Conservation (phyloP, 2,888 invertebrate genomes). For the Cenopis cana region DNA sequence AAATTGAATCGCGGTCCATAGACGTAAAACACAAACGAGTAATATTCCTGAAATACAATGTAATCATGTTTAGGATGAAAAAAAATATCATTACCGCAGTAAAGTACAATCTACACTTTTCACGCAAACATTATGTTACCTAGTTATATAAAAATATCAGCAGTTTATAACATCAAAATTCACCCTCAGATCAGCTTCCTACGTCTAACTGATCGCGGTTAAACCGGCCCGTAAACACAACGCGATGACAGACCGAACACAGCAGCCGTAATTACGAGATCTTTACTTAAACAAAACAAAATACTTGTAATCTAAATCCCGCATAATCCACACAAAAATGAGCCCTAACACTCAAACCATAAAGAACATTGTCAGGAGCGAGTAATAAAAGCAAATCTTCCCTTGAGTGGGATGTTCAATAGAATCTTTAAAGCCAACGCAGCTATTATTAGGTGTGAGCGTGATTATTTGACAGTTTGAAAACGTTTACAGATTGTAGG, state of each 20-base stretch:
- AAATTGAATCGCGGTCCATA: not conserved
- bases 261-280: constrained; percentile 76
- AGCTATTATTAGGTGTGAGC: constrained; percentile 83
- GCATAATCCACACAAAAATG: constrained; percentile 51
- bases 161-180: constrained; percentile 43
- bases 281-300: constrained; percentile 67
- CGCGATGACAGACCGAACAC: constrained; percentile 74
- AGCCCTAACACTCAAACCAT: constrained; percentile 50
- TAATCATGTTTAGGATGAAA: too few relatives aligned
- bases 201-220: constrained; percentile 61
- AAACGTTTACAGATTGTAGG: constrained; percentile 81
- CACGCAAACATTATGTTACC: constrained; percentile 37
- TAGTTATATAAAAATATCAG: constrained; percentile 43
- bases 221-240: constrained; percentile 69
- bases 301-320: constrained; percentile 60
- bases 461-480: constrained; percentile 84
- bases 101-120: constrained; percentile 25
- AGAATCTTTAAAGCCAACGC: constrained; percentile 76
- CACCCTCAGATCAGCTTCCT: constrained; percentile 50
- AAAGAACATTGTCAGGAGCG: constrained; percentile 47
- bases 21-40: not conserved
- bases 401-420: constrained; percentile 67
- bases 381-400: constrained; percentile 54
- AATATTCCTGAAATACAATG: not conserved
- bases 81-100: constrained; percentile 30